These are phyloP conservation scores for Adelosebastes latens DNA, from an alignment of 2,797 vertebrate genomes.

Conservation along the genomic window DNA sequence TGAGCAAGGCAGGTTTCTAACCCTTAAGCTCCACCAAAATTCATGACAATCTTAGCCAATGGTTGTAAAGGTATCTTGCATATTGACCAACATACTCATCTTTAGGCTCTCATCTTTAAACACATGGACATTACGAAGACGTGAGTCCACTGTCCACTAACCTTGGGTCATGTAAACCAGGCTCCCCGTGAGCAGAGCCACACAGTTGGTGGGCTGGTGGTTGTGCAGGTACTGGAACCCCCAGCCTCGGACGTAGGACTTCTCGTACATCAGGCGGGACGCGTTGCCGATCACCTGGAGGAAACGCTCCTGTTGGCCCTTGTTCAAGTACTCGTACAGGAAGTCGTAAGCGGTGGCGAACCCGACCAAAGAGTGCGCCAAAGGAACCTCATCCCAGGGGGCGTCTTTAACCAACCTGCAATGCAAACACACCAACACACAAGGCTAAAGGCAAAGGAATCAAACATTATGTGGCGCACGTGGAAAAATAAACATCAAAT, in stretches of 20 bases:
- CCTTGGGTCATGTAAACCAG: constrained; percentile 97
- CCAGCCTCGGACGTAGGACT: constrained; percentile 94
- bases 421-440: constrained; percentile 33
- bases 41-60: not conserved
- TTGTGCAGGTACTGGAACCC: constrained; percentile 99
- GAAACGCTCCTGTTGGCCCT: constrained; percentile 92
- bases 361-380: constrained; percentile 95
- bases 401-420: constrained; percentile 96
- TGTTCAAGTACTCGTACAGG: constrained; percentile 91
- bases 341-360: constrained; percentile 99
- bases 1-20: not conserved
- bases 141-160: constrained; percentile 50
- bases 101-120: not conserved
- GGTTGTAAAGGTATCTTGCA: not conserved
- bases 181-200: constrained; percentile 94
- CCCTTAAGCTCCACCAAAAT: not conserved
- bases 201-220: constrained; percentile 98
- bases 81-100: not conserved
- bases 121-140: not conserved
- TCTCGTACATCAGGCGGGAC: constrained; percentile 94
- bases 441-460: not conserved
- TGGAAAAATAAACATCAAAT: not conserved
- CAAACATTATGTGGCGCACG: not conserved
- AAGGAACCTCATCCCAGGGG: constrained; percentile 97
- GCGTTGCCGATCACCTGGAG: constrained; percentile 96